Evolutionary conservation across 2,113 vertebrate species (phyloP), one percentile per base, ranked within the genome.

Genomic region (Indicator maculatus): DNA sequence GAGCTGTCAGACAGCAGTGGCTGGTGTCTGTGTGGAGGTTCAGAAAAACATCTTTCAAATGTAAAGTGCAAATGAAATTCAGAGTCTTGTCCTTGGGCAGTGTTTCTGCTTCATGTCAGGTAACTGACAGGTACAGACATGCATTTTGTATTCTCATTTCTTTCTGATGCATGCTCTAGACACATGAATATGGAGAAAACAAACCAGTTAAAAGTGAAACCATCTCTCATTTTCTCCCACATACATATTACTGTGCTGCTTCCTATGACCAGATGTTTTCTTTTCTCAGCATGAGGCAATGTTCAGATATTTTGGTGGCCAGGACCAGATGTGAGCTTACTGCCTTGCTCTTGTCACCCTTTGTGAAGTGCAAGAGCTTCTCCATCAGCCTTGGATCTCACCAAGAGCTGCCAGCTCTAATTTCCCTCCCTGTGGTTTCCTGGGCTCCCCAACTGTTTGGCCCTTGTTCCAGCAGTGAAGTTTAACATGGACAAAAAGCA

Each of bases 101-200:
- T 7, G 69, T 39, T 93, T 83, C 59, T 84, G 70, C 28, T 53
- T 53, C 26, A 30, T 23, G 21, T 45, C 72, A 27, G 83, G 85
- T 53, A 83, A 9, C 56, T 78, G 67, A 18, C 96, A 90, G 61
- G 93, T 69, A 72, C 73, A 72, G 91, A 78, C 95, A 31, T 26
- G 94, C 47, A 9, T 60, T 69, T 60, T 53, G 3, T 11, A 0
- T 27, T 85, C 76, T 41, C 23, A 0, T 44, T 71, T 85, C 52
- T 94, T 76, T 73, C 52, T 58, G 64, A 33, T 81, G 44, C 0
- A 0, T 26, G 36, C 23, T 13, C 15, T 14, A 70, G 36, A 60
- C 26, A 19, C 3, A 9, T 24, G 61, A 47, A 36, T 21, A 73
- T 21, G 72, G 31, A 15, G 23, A 14, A 30, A 72, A 36, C 60